Conservation (phyloP, 2,797 vertebrate species). For the Prunella strophiata region DNA sequence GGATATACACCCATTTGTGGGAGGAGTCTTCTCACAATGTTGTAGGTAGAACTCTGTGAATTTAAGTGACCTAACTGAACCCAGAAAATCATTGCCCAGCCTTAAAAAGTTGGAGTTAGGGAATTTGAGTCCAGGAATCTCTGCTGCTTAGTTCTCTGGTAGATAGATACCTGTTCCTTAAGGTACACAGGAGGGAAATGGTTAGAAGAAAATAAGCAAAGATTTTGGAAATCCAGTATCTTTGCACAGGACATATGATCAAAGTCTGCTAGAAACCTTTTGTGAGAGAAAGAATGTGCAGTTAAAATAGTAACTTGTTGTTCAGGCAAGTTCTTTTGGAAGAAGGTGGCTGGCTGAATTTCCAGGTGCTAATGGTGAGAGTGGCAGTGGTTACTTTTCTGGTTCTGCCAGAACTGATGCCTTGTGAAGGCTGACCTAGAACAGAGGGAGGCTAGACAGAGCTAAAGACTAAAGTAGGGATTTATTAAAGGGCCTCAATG, state of each 20-base stretch:
- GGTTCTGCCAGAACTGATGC: background rate
- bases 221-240: background rate
- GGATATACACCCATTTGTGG: background rate
- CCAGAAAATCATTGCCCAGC: background rate
- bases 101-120: background rate
- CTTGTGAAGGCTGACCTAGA: background rate
- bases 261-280: background rate
- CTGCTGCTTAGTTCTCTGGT: background rate
- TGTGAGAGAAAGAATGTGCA: background rate
- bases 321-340: background rate
- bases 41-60: background rate
- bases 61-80: background rate
- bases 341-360: background rate
- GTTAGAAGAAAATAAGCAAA: background rate
- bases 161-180: background rate
- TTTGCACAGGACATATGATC: fast-evolving
- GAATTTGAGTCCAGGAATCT: background rate
- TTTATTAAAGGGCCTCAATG: background rate
- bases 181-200: background rate
- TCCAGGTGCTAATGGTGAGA: background rate
- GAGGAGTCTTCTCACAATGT: background rate
- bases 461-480: background rate
- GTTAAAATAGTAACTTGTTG: background rate
- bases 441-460: background rate
- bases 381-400: background rate